These are phyloP conservation scores for Leucophenga maculata DNA, from an alignment of 2,888 invertebrate genomes.

Conservation along the genomic window DNA sequence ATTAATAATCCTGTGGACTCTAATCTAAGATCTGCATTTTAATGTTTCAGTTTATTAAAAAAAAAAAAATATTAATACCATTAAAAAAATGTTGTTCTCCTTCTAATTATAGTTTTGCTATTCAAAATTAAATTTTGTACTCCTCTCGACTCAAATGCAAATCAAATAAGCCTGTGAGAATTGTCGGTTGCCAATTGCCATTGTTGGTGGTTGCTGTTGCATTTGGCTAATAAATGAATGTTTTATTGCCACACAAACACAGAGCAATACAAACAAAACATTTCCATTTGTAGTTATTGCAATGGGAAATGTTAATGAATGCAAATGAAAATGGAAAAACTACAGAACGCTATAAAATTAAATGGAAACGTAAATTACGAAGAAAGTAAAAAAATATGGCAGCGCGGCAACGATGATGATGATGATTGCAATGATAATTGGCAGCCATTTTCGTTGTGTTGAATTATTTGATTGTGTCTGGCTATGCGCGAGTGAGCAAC, in stretches of 20 bases:
- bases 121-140: too few species aligned
- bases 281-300: background rate
- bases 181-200: conserved; percentile 3
- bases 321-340: conserved; percentile 21
- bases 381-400: background rate
- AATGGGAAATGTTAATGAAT: conserved; percentile 23
- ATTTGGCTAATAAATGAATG: conserved; percentile 52
- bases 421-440: conserved; percentile 60
- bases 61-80: too few species aligned
- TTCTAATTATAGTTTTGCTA: too few species aligned
- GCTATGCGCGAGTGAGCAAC: conserved; percentile 51
- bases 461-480: conserved; percentile 14
- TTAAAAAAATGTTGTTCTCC: too few species aligned
- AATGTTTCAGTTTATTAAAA: too few species aligned
- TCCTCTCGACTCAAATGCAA: too few species aligned
- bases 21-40: too few species aligned
- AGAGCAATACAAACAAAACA: too few species aligned
- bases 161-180: background rate
- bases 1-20: too few species aligned
- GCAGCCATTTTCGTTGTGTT: conserved; percentile 52
- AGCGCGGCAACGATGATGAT: conserved; percentile 42
- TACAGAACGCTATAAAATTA: background rate
- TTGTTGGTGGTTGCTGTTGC: conserved; percentile 19
- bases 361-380: conserved; percentile 15
- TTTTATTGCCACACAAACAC: conserved; percentile 49